phyloP scores from a whole-genome alignment of 2,113 vertebrate species.

The Crypturellus undulatus region DNA sequence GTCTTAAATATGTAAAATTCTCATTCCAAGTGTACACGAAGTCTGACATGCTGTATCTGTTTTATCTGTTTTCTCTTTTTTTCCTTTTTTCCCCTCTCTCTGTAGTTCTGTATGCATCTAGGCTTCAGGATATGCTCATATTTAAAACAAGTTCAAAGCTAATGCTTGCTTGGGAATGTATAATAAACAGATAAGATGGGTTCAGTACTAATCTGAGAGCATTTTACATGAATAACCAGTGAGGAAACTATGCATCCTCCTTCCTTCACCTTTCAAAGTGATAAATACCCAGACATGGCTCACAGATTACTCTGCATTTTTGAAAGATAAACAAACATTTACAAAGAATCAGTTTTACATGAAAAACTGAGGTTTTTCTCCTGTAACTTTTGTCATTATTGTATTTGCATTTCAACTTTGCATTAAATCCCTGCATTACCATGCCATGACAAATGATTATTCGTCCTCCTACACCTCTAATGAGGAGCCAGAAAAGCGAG shows the following conservation, averaged over 20 bases:
- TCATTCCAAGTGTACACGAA: not conserved
- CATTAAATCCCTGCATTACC: not conserved
- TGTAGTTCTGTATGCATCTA: not conserved
- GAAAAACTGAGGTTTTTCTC: constrained; percentile 19
- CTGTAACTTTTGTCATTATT: constrained; percentile 9
- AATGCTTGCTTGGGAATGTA: not conserved
- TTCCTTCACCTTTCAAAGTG: constrained; percentile 14
- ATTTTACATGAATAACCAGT: constrained; percentile 16
- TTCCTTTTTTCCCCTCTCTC: not conserved
- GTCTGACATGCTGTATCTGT: not conserved
- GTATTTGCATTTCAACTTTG: constrained; percentile 17
- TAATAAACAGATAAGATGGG: not conserved
- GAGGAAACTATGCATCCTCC: not conserved
- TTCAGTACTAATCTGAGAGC: constrained; percentile 12
- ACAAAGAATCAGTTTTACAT: constrained; percentile 23
- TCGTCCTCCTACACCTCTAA: constrained; percentile 22
- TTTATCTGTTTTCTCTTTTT: not conserved
- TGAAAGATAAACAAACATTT: constrained; percentile 53
- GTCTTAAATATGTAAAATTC: not conserved
- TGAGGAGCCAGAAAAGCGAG: not conserved
- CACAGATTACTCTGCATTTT: constrained; percentile 35
- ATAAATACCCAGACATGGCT: constrained; percentile 28
- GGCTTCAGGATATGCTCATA: not conserved
- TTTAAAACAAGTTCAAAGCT: not conserved
- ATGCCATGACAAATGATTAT: not conserved